Conservation (phyloP, 2,888 invertebrate genomes). For the Brenthis hecate region DNA sequence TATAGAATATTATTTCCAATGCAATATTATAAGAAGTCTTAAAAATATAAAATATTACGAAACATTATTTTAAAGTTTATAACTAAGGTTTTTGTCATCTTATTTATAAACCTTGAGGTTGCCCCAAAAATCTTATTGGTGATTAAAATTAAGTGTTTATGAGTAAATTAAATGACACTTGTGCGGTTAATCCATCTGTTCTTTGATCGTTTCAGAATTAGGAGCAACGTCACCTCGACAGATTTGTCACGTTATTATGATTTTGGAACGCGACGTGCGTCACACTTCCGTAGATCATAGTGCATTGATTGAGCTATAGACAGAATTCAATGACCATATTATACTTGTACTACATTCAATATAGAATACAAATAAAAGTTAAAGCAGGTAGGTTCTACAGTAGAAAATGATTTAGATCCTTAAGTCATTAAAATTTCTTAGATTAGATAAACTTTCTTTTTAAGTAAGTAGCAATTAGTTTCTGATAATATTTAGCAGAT, state of each 20-base stretch:
- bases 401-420: not conserved
- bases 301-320: conserved; percentile 37
- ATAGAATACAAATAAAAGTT: not conserved
- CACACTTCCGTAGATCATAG: conserved; percentile 36
- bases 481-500: not conserved
- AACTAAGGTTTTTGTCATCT: not conserved
- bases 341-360: not conserved
- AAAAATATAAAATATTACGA: no score
- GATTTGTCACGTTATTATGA: conserved; percentile 48
- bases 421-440: conserved; percentile 7
- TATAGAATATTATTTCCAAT: no score
- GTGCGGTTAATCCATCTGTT: conserved; percentile 22
- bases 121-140: not conserved
- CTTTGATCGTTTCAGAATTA: conserved; percentile 44
- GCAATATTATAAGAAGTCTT: no score
- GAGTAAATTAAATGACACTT: conserved; percentile 19
- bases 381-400: not conserved
- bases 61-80: not conserved
- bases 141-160: conserved; percentile 16
- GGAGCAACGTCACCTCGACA: conserved; percentile 46
- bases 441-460: conserved; percentile 5
- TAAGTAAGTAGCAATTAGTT: not conserved
- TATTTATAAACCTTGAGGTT: not conserved
- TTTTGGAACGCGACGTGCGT: conserved; percentile 43
- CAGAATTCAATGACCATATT: not conserved